Percentiles rank a stretch among this genome's conserved stretches.
Conservation (phyloP, 2,113 vertebrate species). For the Cyrtonyx montezumae region DNA sequence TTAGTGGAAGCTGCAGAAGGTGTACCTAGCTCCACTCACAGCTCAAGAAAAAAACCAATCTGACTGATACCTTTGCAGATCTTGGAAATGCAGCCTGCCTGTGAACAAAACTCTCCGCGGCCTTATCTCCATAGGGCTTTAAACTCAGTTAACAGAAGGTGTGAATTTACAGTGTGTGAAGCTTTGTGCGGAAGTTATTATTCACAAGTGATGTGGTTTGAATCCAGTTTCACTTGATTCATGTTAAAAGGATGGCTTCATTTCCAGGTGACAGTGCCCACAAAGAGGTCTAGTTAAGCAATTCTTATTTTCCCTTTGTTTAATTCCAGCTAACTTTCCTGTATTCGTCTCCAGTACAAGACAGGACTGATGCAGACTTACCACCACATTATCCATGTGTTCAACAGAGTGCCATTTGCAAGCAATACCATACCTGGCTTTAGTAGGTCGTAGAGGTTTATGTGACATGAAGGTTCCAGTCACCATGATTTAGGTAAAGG, state of each 20-base stretch:
- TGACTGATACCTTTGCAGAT: neutral
- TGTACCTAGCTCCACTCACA: neutral
- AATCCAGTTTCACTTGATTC: neutral
- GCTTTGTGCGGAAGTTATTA: neutral
- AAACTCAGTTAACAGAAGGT: neutral
- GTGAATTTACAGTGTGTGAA: neutral
- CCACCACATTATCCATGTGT: neutral
- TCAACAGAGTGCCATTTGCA: neutral
- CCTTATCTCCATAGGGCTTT: neutral
- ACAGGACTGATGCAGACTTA: neutral
- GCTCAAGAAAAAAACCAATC: neutral
- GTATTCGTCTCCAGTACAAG: neutral
- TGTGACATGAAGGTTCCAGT: neutral
- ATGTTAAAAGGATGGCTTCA: neutral
- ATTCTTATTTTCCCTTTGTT: neutral
- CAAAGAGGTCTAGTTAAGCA: neutral
- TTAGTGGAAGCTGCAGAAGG: neutral
- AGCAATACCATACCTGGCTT: neutral
- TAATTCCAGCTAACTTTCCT: neutral
- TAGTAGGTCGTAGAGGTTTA: neutral
- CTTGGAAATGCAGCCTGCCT: neutral
- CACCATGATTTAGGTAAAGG: too few species aligned
- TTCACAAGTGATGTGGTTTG: neutral
- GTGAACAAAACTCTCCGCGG: neutral
- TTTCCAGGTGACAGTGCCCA: neutral